Conservation (phyloP, 1,140 invertebrate genomes). For the Zeugodacus cucurbitae region DNA sequence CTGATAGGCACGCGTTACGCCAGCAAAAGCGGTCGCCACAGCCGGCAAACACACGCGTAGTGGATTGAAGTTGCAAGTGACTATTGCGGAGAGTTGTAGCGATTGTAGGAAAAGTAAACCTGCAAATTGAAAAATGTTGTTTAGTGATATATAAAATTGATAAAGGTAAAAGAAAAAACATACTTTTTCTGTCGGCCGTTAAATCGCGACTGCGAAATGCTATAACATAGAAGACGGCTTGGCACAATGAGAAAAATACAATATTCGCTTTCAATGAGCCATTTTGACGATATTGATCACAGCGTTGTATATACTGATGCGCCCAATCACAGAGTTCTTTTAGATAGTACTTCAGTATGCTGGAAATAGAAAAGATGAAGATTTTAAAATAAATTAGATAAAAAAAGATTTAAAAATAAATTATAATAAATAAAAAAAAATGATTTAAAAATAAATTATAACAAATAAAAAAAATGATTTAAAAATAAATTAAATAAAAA, state of each 20-base stretch:
- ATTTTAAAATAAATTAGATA: neutral
- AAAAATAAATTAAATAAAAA: neutral
- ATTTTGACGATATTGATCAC: slow-evolving; percentile 67
- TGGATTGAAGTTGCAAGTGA: slow-evolving; percentile 87
- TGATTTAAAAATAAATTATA: neutral
- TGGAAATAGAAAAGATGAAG: too few species aligned
- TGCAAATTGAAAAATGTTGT: slow-evolving; percentile 67
- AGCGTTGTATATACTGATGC: slow-evolving; percentile 77
- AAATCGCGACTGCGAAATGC: slow-evolving; percentile 88
- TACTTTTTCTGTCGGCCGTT: slow-evolving; percentile 79
- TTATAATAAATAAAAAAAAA: slow-evolving; percentile 9
- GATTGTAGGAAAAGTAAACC: slow-evolving; percentile 82
- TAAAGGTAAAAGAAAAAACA: slow-evolving; percentile 52
- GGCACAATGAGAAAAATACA: slow-evolving; percentile 90
- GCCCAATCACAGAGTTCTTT: slow-evolving; percentile 78
- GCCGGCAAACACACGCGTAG: slow-evolving; percentile 80
- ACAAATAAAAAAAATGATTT: too few species aligned
- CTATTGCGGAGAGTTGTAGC: slow-evolving; percentile 84
- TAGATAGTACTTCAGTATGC: slow-evolving; percentile 72
- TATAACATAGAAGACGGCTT: slow-evolving; percentile 90
- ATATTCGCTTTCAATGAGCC: slow-evolving; percentile 76
- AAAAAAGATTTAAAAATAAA: slow-evolving; percentile 6
- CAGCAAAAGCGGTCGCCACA: slow-evolving; percentile 86
- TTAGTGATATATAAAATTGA: neutral
- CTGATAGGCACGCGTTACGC: slow-evolving; percentile 86